phyloP scores from a whole-genome alignment of 2,797 vertebrate genomes.

The Emydoidea blandingii region DNA sequence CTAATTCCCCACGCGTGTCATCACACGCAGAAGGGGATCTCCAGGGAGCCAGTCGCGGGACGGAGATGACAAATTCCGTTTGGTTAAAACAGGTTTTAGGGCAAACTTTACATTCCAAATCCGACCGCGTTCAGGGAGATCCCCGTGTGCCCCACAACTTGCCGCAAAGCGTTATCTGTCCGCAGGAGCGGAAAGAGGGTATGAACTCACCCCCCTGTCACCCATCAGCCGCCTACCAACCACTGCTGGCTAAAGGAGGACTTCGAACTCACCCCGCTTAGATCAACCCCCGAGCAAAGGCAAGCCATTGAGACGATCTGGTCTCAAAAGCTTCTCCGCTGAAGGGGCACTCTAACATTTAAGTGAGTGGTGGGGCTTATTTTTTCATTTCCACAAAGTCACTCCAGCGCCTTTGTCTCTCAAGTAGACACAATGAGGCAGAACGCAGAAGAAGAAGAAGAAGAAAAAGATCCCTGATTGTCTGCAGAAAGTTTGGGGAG shows the following conservation, averaged over 20 bases:
- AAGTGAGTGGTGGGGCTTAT: slow-evolving; percentile 82
- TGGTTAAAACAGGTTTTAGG: not conserved
- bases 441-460: not conserved
- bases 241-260: not conserved
- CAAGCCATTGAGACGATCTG: slow-evolving; percentile 72
- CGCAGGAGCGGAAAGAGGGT: not conserved
- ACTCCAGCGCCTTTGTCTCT: slow-evolving; percentile 84
- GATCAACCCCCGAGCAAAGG: slow-evolving; percentile 70
- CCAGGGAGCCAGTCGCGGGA: too few relatives aligned
- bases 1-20: too few relatives aligned
- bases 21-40: too few relatives aligned
- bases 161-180: not conserved
- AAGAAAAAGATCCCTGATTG: not conserved
- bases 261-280: not conserved
- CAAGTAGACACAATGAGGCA: slow-evolving; percentile 63
- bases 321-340: slow-evolving; percentile 85
- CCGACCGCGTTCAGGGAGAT: not conserved
- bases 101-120: not conserved
- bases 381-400: slow-evolving; percentile 82
- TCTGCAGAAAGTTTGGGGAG: not conserved
- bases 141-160: too few relatives aligned
- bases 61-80: too few relatives aligned
- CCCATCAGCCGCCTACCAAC: rapidly evolving
- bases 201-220: not conserved
- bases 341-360: slow-evolving; percentile 86